Conservation (phyloP, 2,888 invertebrate genomes). For the Nudaria mundana region DNA sequence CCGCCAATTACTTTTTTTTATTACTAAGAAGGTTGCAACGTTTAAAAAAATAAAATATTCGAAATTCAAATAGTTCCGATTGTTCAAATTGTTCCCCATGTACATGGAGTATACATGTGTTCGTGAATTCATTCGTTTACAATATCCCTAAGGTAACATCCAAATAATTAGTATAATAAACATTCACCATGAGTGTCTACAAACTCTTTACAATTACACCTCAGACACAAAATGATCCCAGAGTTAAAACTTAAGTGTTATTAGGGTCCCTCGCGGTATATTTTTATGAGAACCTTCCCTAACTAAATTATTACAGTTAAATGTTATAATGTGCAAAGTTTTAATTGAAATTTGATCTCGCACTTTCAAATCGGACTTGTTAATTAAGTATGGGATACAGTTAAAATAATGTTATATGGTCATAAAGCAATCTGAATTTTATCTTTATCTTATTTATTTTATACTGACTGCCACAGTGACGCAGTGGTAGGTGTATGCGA, state of each 20-base stretch:
- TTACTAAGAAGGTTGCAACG: too few species aligned
- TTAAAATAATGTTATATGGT: constrained; percentile 21
- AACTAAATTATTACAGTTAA: constrained; percentile 17
- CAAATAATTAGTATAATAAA: constrained; percentile 19
- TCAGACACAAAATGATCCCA: constrained; percentile 18
- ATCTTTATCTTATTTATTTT: too few species aligned
- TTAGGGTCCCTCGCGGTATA: constrained; percentile 53
- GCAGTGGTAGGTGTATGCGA: too few species aligned
- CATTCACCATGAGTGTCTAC: constrained; percentile 7
- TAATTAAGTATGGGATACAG: constrained; percentile 4
- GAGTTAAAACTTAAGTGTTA: constrained; percentile 34
- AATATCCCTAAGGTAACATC: constrained; percentile 28
- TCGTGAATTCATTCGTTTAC: too few species aligned
- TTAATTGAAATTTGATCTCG: constrained; percentile 73
- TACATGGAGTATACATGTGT: too few species aligned
- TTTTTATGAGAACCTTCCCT: constrained; percentile 57
- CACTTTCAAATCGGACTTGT: constrained; percentile 32
- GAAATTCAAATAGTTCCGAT: too few species aligned
- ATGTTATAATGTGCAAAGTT: constrained; percentile 67
- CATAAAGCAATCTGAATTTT: too few species aligned
- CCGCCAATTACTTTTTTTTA: too few species aligned
- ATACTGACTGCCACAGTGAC: too few species aligned
- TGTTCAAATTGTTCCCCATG: too few species aligned
- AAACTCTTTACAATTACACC: constrained; percentile 1
- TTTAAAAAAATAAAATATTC: too few species aligned